Conservation (phyloP, 2,888 invertebrate genomes). For the Scelioninae gen. 2 region DNA sequence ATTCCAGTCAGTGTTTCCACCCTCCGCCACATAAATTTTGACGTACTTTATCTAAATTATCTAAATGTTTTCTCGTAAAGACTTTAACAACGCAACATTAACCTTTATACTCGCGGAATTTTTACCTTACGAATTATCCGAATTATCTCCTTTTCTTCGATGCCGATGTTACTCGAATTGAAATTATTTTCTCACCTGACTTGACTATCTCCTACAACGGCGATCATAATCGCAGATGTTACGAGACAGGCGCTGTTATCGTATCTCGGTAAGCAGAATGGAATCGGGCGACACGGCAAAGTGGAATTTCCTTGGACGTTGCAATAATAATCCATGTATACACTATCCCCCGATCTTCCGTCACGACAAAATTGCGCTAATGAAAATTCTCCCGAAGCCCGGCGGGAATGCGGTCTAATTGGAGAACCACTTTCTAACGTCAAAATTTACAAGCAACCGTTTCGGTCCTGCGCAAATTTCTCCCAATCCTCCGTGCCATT, state of each 20-base stretch:
- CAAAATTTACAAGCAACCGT: not conserved
- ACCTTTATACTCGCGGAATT: conserved; percentile 41
- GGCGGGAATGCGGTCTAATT: conserved; percentile 73
- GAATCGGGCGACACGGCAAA: conserved; percentile 53
- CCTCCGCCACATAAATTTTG: conserved; percentile 30
- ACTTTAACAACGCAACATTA: conserved; percentile 43
- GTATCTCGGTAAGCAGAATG: conserved; percentile 57
- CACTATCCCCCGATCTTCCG: conserved; percentile 63
- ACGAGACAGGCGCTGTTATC: conserved; percentile 54
- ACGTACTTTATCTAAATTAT: conserved; percentile 46
- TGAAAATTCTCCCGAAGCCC: conserved; percentile 72
- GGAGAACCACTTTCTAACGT: conserved; percentile 66
- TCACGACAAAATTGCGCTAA: conserved; percentile 72
- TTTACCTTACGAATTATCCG: conserved; percentile 49
- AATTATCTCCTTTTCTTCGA: conserved; percentile 47
- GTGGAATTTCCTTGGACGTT: conserved; percentile 49
- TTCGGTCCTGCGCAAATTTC: not conserved
- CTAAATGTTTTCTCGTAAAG: conserved; percentile 45
- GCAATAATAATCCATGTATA: conserved; percentile 58
- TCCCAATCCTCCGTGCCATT: conserved; percentile 33
- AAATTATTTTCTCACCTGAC: conserved; percentile 56
- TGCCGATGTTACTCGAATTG: conserved; percentile 48
- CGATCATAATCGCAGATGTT: conserved; percentile 58
- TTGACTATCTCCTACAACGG: conserved; percentile 52
- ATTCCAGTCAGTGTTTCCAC: conserved; percentile 16